phyloP scores from a whole-genome alignment of 2,113 vertebrate genomes.

The Psilopsiagon aurifrons region DNA sequence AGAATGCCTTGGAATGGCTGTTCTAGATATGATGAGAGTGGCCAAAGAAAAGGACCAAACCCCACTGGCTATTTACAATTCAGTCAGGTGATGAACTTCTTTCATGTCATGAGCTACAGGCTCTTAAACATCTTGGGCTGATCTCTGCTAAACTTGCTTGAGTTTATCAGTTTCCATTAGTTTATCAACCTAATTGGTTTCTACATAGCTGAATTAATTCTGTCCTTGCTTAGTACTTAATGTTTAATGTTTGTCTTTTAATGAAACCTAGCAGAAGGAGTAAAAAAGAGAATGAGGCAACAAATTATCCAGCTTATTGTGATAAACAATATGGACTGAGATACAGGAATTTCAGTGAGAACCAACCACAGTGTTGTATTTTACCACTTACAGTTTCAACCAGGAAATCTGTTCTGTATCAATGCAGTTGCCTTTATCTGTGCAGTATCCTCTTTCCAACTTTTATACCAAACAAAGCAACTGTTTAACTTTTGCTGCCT shows the following conservation, averaged over 20 bases:
- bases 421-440: rapidly evolving
- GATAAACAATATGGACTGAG: not conserved
- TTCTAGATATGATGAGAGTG: constrained; percentile 96
- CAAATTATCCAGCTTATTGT: not conserved
- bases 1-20: constrained; percentile 97
- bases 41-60: constrained; percentile 90
- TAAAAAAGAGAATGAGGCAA: not conserved
- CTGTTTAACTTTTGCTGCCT: not conserved
- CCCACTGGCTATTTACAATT: constrained; percentile 87
- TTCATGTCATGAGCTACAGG: not conserved
- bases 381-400: not conserved
- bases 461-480: not conserved
- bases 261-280: not conserved
- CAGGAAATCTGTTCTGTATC: not conserved
- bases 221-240: not conserved
- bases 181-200: not conserved
- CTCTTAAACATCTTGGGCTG: not conserved
- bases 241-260: not conserved
- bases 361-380: not conserved
- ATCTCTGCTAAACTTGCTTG: not conserved
- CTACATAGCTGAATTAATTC: not conserved
- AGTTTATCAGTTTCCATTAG: not conserved
- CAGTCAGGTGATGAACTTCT: constrained; percentile 80
- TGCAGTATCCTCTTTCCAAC: not conserved
- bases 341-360: not conserved